Evolutionary conservation across 53 echinoderm and acorn worm genomes (phyloP), one percentile per base, ranked within the genome.

Genomic region (Henricia sp.): DNA sequence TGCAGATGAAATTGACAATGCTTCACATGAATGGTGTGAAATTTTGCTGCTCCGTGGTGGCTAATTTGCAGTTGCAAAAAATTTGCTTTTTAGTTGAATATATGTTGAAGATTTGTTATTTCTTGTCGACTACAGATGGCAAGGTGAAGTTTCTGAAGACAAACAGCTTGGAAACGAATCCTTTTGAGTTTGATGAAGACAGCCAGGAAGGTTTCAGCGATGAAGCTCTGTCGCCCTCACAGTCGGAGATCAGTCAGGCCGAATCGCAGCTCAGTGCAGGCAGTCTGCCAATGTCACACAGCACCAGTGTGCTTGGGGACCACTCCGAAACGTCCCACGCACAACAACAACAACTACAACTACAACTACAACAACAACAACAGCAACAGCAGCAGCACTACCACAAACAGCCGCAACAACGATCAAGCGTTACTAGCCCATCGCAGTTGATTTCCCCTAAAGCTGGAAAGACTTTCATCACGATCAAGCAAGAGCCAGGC

Each of bases 51-150:
- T n/a, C n/a, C n/a, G n/a, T n/a, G n/a, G n/a, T n/a, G n/a, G n/a
- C n/a, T n/a, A n/a, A n/a, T n/a, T n/a, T n/a, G n/a, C n/a, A n/a
- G n/a, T n/a, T n/a, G n/a, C n/a, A n/a, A n/a, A n/a, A n/a, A n/a
- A n/a, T n/a, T n/a, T n/a, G n/a, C n/a, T n/a, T n/a, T n/a, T n/a
- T n/a, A n/a, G n/a, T n/a, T n/a, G n/a, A n/a, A n/a, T n/a, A n/a
- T n/a, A n/a, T n/a, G n/a, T n/a, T n/a, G n/a, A n/a, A n/a, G n/a
- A n/a, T n/a, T n/a, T n/a, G n/a, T n/a, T n/a, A n/a, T n/a, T n/a
- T n/a, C n/a, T n/a, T n/a, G n/a, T n/a, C n/a, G n/a, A n/a, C 21
- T 68, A 19, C 91, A 99, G 99, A 94, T 91, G 99, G 99, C 50
- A 77, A 80, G 60, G 92, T 99, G 62, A 88, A 86, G 60, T 99